Evolutionary conservation across 2,888 invertebrate genomes (phyloP), one percentile per base, ranked within the genome.

Genomic region (Acleris laterana): DNA sequence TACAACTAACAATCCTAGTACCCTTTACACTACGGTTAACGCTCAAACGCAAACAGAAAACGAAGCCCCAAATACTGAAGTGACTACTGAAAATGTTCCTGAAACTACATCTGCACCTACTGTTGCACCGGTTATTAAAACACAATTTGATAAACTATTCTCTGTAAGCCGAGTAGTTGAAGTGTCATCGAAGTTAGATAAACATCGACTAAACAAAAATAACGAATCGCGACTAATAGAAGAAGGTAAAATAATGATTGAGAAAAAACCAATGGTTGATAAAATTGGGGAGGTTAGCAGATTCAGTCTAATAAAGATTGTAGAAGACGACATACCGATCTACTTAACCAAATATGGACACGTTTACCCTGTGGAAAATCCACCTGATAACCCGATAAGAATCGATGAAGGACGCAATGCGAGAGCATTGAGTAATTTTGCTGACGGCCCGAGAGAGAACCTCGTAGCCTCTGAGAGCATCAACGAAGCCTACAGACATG

Each of bases 201-300:
- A 94, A 78, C 89, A 94, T 58, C 93, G 94, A 20, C 75, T 93
- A 9, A 94, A 94, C 69, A 94, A 94, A 70, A 94, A 94, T 64
- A 94, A 93, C 70, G 84, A 90, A 78, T 93, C 93, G 1, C 89
- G 93, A 22, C 82, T 89, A 11, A 90, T 94, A 56, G 93, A 94
- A 80, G 91, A 93, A 72, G 92, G 93, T 0, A 82, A 91, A 75
- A 85, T 94, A 1, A 92, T 91, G 76, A 85, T 94, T n/a, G 95
- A 95, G 78, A 93, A 93, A 69, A 88, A 94, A 76, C 95, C 95
- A 0, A 93, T 93, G 17, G 76, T 95, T 1, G 94, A 95, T 75
- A 95, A 95, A 87, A 94, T 96, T 69, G 96, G 96, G 52, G 95
- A 95, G 83, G 95, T 96, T 0, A 96, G 95, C 79, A 93, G 96